Evolutionary conservation across 2,113 vertebrate genomes (phyloP).

Genomic region (Tetraodon nigroviridis): DNA sequence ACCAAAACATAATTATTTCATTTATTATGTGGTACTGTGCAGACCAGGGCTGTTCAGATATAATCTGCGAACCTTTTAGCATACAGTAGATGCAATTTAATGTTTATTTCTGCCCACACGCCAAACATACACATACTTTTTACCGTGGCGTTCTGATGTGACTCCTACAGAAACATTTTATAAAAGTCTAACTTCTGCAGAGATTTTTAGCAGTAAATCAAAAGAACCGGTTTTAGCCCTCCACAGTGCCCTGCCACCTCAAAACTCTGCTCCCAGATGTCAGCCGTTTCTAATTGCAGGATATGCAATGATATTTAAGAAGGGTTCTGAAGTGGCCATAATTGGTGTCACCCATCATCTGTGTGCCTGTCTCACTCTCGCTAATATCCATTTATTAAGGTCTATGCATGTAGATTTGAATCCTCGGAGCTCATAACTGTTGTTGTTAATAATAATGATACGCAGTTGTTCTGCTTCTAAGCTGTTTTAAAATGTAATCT

Average conservation of each 20-base stretch:
- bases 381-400: background rate
- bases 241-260: conserved; percentile 14
- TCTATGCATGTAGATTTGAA: conserved; percentile 21
- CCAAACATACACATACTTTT: conserved; percentile 9
- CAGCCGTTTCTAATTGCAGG: conserved; percentile 39
- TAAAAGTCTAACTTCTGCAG: too few species aligned
- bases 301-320: conserved; percentile 49
- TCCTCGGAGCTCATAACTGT: too few species aligned
- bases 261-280: conserved; percentile 16
- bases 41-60: conserved; percentile 34
- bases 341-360: conserved; percentile 17
- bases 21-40: conserved; percentile 67
- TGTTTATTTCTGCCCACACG: conserved; percentile 29
- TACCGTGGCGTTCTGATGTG: conserved; percentile 10
- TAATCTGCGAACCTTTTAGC: conserved; percentile 46
- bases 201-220: too few species aligned
- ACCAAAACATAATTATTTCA: conserved; percentile 70
- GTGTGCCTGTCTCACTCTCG: conserved; percentile 9
- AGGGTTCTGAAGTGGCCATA: conserved; percentile 26
- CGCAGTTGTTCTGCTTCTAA: conserved; percentile 43
- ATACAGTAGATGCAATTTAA: conserved; percentile 34
- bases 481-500: conserved; percentile 62
- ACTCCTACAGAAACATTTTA: background rate
- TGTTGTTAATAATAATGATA: conserved; percentile 28
- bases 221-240: background rate